These are phyloP conservation scores for Mystacides longicornis DNA, from an alignment of 2,888 invertebrate genomes.

Conservation along the genomic window DNA sequence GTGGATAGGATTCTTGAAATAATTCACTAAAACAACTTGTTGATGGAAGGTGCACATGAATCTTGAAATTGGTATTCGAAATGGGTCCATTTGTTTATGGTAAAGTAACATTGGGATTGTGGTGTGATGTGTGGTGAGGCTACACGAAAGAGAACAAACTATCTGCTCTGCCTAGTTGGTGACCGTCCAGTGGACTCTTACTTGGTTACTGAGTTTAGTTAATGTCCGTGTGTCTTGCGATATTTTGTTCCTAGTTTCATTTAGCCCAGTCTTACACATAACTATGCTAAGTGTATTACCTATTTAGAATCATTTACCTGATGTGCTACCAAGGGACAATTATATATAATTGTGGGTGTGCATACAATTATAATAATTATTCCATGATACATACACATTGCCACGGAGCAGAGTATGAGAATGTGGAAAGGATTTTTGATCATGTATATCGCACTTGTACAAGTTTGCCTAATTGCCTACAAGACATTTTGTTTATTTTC, in stretches of 20 bases:
- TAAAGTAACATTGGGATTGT: not conserved
- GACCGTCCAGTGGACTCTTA: too few relatives aligned
- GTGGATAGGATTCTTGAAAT: conserved; percentile 12
- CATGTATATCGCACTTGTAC: conserved; percentile 39
- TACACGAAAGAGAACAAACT: conserved; percentile 46
- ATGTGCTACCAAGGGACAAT: too few relatives aligned
- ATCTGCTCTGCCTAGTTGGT: too few relatives aligned
- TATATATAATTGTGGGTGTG: too few relatives aligned
- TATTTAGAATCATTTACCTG: too few relatives aligned
- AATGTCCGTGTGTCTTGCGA: conserved; percentile 31
- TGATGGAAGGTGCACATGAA: not conserved
- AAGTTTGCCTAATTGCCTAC: conserved; percentile 13
- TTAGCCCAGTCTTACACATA: conserved; percentile 28
- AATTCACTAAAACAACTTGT: not conserved
- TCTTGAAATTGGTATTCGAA: conserved; percentile 42
- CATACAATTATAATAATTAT: too few relatives aligned
- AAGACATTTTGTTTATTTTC: conserved; percentile 20
- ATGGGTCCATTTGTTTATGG: conserved; percentile 28
- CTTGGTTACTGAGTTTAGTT: too few relatives aligned
- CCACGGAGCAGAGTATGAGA: conserved; percentile 39
- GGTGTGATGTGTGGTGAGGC: conserved; percentile 20
- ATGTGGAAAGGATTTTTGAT: conserved; percentile 61
- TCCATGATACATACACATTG: too few relatives aligned
- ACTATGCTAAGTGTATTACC: too few relatives aligned
- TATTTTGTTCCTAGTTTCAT: conserved; percentile 49